Base-by-base conservation (phyloP, 1,140 invertebrate species). In the Phymastichus coffea region DNA sequence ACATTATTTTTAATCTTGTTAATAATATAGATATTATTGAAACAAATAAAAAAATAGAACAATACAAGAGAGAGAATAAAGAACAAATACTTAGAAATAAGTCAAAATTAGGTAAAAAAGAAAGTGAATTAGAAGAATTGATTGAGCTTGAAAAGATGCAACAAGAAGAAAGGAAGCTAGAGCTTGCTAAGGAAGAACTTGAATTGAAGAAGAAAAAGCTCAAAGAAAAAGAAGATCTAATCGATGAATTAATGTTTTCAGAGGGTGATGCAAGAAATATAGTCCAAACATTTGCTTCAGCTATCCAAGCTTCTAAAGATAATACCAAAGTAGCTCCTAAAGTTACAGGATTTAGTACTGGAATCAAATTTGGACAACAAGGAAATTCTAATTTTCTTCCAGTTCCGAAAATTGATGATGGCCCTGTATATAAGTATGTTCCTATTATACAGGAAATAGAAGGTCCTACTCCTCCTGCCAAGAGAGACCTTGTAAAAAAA, bases 231-330 rank as follows among this genome's bases (percentile, higher is more conserved):
- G 93, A 97, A 74, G 90, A 90, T 1, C 78, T 97, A 0, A 95
- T 97, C 64, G 94, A 97, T 80, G 93, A 97, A 71, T 80, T 98
- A 2, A 97, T 95, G 88, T 95, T 92, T 77, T 94, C 93, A 8
- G 90, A 94, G 66, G 87, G 85, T 20, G 86, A 95, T 79, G 94
- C 94, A 0, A 88, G 90, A 56, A 87, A 90, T 64, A 98, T 98
- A 64, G 79, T 98, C 1, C 88, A 88, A 54, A 88, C 86, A 37
- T 95, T 94, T 80, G 88, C 88, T 17, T 85, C 87, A 64, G 84
- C 81, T 35, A 82, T 81, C 26, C 83, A 88, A 55, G 83, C 84
- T 35, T 83, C 82, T 47, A 87, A 86, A 57, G 85, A 88, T 65
- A 87, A 90, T 63, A 72, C 79, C 28, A 86, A 87, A 66, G 38